A percentile compares a stretch with the other conserved stretches of the same genome.
phyloP scores from a whole-genome alignment of 2,113 vertebrate genomes.

The Eptesicus fuscus region DNA sequence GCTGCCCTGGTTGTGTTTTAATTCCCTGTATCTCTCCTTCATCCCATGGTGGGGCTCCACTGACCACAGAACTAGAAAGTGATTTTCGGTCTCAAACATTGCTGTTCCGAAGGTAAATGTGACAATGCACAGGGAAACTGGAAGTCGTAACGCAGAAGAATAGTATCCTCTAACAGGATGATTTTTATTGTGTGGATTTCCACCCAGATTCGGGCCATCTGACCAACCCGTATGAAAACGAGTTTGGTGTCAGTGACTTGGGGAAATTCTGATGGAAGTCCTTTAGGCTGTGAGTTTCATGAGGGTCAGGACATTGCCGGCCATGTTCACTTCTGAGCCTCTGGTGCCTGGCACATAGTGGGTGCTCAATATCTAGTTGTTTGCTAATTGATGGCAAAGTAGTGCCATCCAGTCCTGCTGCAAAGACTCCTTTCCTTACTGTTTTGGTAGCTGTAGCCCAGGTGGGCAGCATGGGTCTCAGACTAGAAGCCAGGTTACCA shows the following conservation, averaged over 20 bases:
- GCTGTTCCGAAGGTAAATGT: background rate
- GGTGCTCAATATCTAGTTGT: background rate
- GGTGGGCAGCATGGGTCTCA: background rate
- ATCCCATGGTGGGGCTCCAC: background rate
- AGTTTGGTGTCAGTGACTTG: background rate
- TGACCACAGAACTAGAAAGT: background rate
- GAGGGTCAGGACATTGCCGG: background rate
- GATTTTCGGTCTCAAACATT: background rate
- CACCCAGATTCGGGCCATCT: background rate
- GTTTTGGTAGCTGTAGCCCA: no score
- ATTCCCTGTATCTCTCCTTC: background rate
- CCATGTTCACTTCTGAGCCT: background rate
- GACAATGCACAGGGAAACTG: background rate
- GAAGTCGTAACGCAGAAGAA: background rate
- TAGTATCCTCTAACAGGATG: background rate
- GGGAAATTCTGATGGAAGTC: background rate
- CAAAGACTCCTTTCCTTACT: background rate
- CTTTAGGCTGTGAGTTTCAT: background rate
- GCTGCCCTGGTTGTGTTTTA: background rate
- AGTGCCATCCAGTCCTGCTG: background rate
- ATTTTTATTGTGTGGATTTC: background rate
- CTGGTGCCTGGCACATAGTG: background rate
- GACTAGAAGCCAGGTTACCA: background rate
- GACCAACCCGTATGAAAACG: background rate
- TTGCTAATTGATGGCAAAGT: background rate